Evolutionary conservation across 2,113 vertebrate genomes (phyloP).

Genomic region (Platysteira castanea): DNA sequence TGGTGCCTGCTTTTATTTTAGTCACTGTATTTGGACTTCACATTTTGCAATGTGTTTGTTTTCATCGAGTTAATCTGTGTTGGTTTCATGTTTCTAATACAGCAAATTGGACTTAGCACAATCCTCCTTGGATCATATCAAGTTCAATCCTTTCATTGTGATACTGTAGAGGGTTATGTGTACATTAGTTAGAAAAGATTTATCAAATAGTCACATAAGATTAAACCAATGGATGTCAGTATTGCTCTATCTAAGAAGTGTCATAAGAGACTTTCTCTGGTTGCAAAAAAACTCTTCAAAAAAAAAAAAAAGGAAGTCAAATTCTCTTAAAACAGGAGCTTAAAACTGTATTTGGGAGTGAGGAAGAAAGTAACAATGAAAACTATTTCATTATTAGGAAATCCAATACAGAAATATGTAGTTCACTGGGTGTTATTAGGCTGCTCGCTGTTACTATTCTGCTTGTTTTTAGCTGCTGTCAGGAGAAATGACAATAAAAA

Average conservation of each 20-base stretch:
- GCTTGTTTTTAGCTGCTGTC: neutral
- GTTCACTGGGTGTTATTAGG: neutral
- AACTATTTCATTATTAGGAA: neutral
- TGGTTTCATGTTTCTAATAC: conserved; percentile 45
- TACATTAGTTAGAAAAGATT: neutral
- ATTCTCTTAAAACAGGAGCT: neutral
- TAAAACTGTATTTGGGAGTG: neutral
- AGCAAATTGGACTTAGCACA: conserved; percentile 46
- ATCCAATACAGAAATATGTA: neutral
- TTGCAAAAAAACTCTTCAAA: neutral
- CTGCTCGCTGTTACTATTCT: neutral
- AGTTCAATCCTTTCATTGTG: conserved; percentile 3
- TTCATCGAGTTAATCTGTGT: conserved; percentile 23
- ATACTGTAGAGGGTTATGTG: neutral
- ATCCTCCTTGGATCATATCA: conserved; percentile 38
- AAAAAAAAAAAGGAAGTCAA: neutral
- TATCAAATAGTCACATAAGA: conserved; percentile 35
- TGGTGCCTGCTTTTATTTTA: neutral
- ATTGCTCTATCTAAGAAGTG: conserved; percentile 60
- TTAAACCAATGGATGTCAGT: conserved; percentile 80
- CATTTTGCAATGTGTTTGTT: conserved; percentile 9
- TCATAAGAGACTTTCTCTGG: conserved; percentile 42
- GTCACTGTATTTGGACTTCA: neutral
- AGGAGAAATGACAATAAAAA: neutral
- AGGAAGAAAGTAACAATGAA: neutral